Evolutionary conservation across 2,113 vertebrate genomes (phyloP).

Genomic region (Periophthalmodon schlosseri): DNA sequence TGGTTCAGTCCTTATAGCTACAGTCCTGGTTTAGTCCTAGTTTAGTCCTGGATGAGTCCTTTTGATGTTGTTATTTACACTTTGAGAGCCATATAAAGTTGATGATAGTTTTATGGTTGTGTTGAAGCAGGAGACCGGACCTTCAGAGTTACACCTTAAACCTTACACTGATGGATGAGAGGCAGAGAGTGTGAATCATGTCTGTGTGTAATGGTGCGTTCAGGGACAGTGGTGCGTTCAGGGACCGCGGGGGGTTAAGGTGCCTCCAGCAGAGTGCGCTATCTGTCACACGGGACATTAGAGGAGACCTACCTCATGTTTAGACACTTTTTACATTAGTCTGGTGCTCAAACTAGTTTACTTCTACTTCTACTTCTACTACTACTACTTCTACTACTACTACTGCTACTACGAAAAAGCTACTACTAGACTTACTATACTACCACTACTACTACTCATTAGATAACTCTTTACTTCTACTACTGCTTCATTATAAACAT

Average conservation of each 20-base stretch:
- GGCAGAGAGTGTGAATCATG: not conserved
- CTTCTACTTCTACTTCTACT: too few relatives aligned
- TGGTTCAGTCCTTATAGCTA: too few relatives aligned
- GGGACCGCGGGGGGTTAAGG: conserved; percentile 7
- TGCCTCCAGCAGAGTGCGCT: not conserved
- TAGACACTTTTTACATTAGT: not conserved
- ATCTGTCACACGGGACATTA: not conserved
- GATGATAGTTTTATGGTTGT: not conserved
- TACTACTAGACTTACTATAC: too few relatives aligned
- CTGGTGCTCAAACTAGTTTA: not conserved
- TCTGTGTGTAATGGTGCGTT: conserved; percentile 9
- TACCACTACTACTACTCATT: too few relatives aligned
- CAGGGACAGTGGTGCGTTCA: conserved; percentile 4
- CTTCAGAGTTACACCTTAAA: not conserved
- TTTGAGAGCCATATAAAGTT: not conserved
- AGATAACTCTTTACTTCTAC: too few relatives aligned
- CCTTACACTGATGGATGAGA: not conserved
- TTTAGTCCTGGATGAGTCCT: not conserved
- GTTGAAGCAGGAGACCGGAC: not conserved
- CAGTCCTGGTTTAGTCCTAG: too few relatives aligned
- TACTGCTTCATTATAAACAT: too few relatives aligned
- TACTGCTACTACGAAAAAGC: too few relatives aligned
- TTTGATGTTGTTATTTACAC: too few relatives aligned
- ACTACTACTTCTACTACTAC: too few relatives aligned
- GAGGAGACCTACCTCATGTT: not conserved